These are phyloP conservation scores for Eilema depressum DNA, from an alignment of 2,888 invertebrate genomes.

Conservation along the genomic window DNA sequence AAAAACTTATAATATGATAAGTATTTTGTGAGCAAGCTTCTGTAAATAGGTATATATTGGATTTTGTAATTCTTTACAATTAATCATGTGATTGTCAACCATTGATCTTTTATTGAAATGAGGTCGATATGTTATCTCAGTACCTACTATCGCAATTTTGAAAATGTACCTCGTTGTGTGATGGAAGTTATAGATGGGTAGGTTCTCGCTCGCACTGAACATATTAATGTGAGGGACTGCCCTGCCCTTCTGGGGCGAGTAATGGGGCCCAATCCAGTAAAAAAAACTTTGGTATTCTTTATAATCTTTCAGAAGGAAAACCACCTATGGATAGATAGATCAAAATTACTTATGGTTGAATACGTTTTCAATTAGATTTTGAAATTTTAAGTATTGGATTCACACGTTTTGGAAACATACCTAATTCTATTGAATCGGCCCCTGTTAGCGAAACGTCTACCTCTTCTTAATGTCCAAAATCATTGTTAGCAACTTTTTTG, in stretches of 20 bases:
- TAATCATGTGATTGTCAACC: not conserved
- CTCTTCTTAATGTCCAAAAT: not conserved
- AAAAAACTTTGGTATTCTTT: too few species aligned
- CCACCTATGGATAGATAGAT: too few species aligned
- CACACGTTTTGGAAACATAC: too few species aligned
- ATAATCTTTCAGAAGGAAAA: too few species aligned
- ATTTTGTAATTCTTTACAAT: conserved; percentile 3
- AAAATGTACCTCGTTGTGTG: not conserved
- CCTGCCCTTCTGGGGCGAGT: too few species aligned
- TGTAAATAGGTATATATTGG: not conserved
- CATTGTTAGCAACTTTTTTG: not conserved
- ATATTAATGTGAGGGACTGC: too few species aligned
- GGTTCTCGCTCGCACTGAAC: not conserved
- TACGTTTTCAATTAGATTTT: too few species aligned
- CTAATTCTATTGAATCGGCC: too few species aligned
- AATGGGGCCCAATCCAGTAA: too few species aligned
- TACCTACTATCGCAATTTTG: not conserved
- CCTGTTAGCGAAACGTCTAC: not conserved
- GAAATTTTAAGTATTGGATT: too few species aligned
- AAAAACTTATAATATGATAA: conserved; percentile 2
- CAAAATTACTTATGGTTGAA: too few species aligned
- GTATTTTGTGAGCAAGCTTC: conserved; percentile 5
- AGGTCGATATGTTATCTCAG: not conserved
- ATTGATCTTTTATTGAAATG: not conserved
- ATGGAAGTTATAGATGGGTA: not conserved